These are phyloP conservation scores for Elephantulus edwardii DNA, from an alignment of 2,113 vertebrate genomes.

Conservation along the genomic window DNA sequence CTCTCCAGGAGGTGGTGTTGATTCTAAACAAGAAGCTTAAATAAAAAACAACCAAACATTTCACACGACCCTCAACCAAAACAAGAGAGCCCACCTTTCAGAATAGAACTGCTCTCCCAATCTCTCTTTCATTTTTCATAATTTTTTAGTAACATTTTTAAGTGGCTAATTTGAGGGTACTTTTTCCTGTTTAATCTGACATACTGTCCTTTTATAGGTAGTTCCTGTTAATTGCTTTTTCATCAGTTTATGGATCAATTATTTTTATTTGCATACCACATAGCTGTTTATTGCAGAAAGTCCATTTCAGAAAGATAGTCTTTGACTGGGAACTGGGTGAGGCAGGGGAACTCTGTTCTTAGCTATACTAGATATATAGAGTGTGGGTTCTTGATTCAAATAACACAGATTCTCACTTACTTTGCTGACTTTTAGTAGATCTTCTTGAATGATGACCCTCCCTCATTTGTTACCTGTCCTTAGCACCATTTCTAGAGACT, in stretches of 20 bases:
- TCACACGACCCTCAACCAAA: no score
- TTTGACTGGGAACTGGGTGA: background rate
- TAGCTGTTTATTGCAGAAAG: background rate
- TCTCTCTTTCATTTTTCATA: no score
- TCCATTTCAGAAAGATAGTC: background rate
- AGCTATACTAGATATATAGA: background rate
- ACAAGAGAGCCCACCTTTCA: no score
- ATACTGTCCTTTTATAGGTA: background rate
- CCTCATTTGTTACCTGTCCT: background rate
- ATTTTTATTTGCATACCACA: background rate
- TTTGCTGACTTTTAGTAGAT: background rate
- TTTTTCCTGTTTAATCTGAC: background rate
- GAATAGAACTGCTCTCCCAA: no score
- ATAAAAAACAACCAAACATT: no score
- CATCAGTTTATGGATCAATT: background rate
- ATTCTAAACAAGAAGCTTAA: no score
- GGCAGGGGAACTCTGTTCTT: background rate
- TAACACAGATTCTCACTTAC: background rate
- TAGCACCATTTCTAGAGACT: background rate
- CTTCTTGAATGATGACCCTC: background rate
- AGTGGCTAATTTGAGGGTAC: background rate
- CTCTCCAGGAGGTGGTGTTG: no score
- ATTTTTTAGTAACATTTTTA: background rate
- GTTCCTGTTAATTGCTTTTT: background rate
- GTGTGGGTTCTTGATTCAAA: background rate